phyloP scores from a whole-genome alignment of 2,888 invertebrate genomes.

The Iselma pallidipennis region DNA sequence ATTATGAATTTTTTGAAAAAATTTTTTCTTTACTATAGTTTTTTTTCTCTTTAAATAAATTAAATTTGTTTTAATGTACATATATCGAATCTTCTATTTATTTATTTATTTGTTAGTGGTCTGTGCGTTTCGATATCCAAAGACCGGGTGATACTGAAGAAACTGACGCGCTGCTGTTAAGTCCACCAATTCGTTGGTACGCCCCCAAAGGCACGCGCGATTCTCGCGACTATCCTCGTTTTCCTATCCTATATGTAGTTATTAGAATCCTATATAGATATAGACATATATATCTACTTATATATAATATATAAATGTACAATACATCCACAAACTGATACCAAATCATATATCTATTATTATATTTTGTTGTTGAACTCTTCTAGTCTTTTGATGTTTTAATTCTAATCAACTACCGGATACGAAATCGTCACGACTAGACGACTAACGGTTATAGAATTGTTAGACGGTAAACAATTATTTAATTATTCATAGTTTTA shows the following conservation, averaged over 20 bases:
- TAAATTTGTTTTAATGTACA: no score
- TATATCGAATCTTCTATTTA: no score
- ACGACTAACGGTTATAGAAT: background rate
- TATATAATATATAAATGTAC: background rate
- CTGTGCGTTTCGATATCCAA: background rate
- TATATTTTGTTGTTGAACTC: background rate
- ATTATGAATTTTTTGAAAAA: background rate
- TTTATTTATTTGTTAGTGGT: background rate
- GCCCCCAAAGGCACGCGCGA: slow-evolving; percentile 29
- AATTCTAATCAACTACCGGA: background rate
- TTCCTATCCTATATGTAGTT: background rate
- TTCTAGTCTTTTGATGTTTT: background rate
- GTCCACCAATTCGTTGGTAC: slow-evolving; percentile 19
- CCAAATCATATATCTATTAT: background rate
- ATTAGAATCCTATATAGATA: no score
- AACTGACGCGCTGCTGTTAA: slow-evolving; percentile 14
- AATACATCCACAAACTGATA: background rate
- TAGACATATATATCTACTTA: background rate
- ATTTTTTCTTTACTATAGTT: background rate
- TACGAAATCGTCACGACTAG: background rate
- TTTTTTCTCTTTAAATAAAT: background rate
- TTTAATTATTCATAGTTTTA: background rate
- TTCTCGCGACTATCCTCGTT: slow-evolving; percentile 13
- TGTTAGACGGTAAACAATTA: background rate
- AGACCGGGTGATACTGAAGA: slow-evolving; percentile 25